phyloP scores from a whole-genome alignment of 2,888 invertebrate species.

The Plebejus melissa region DNA sequence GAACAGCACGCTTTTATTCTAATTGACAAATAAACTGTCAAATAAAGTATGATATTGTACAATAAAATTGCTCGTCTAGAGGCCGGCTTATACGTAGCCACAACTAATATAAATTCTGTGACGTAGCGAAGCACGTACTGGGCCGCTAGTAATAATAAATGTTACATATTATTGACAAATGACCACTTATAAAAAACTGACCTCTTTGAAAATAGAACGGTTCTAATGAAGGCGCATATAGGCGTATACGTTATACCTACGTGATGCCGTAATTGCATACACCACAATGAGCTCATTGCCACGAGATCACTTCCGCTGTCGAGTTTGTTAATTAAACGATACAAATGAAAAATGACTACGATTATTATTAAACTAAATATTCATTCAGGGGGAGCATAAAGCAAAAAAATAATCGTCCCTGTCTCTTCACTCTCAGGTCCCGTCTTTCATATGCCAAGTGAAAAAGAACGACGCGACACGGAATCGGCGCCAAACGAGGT shows the following conservation, averaged over 20 bases:
- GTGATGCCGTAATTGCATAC: slow-evolving; percentile 3
- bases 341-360: neutral
- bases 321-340: neutral
- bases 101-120: too few relatives aligned
- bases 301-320: neutral
- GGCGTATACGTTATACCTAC: neutral
- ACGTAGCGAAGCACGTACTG: too few relatives aligned
- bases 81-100: too few relatives aligned
- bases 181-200: neutral
- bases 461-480: too few relatives aligned
- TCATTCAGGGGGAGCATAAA: neutral
- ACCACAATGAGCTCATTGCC: slow-evolving; percentile 6
- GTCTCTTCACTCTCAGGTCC: too few relatives aligned
- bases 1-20: too few relatives aligned
- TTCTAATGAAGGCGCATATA: neutral
- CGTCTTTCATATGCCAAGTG: too few relatives aligned
- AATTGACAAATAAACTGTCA: too few relatives aligned
- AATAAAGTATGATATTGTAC: too few relatives aligned
- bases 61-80: too few relatives aligned
- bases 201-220: neutral
- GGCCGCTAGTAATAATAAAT: neutral
- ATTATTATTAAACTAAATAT: neutral
- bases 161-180: neutral
- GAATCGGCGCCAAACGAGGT: too few relatives aligned
- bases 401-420: neutral